Percentiles rank a stretch among this genome's conserved stretches.
These are phyloP conservation scores for Rhinatrema bivittatum DNA, from an alignment of 2,797 vertebrate species.

Conservation along the genomic window DNA sequence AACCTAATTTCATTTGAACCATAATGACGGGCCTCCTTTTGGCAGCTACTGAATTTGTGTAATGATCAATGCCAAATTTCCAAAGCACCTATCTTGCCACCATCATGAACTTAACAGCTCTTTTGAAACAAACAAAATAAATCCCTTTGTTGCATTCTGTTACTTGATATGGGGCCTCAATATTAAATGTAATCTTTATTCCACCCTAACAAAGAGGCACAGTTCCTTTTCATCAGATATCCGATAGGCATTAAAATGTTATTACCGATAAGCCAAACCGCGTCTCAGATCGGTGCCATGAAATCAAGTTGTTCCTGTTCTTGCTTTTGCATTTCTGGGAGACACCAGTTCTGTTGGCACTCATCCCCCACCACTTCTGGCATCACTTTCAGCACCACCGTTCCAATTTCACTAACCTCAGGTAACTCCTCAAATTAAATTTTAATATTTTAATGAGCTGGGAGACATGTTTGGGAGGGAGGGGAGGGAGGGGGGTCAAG, in stretches of 20 bases:
- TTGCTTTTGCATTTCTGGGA: neutral
- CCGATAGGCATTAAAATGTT: conserved; percentile 19
- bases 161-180: conserved; percentile 32
- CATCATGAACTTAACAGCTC: conserved; percentile 3
- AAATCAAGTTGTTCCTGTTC: conserved; percentile 17
- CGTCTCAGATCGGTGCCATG: conserved; percentile 20
- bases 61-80: conserved; percentile 9
- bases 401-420: conserved; percentile 47
- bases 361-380: conserved; percentile 23
- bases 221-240: conserved; percentile 26
- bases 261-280: conserved; percentile 17
- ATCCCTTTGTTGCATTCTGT: conserved; percentile 22
- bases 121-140: conserved; percentile 10
- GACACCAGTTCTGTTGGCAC: conserved; percentile 24
- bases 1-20: conserved; percentile 15
- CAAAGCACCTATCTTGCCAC: conserved; percentile 1
- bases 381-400: conserved; percentile 18
- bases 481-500: conserved; percentile 15
- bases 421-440: conserved; percentile 55
- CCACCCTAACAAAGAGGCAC: conserved; percentile 20
- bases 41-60: conserved; percentile 10
- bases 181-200: conserved; percentile 10
- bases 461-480: conserved; percentile 30
- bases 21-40: neutral
- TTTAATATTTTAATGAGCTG: conserved; percentile 42